Evolutionary conservation across 2,888 invertebrate genomes (phyloP).

Genomic region (Lasiommata megera): DNA sequence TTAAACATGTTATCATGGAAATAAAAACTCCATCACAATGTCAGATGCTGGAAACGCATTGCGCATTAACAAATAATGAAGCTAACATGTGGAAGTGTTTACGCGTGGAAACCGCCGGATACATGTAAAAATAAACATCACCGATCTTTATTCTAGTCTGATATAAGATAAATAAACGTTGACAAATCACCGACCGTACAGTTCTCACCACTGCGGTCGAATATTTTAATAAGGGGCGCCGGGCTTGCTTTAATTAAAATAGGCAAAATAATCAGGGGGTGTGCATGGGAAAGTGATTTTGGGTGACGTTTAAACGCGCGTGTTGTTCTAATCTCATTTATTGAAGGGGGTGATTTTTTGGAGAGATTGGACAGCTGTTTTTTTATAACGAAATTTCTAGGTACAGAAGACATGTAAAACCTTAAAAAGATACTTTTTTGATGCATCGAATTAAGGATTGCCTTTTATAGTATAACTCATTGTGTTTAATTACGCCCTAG

Average conservation of each 20-base stretch:
- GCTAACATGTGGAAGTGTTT: conserved; percentile 21
- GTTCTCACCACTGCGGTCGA: conserved; percentile 72
- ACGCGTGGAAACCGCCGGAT: conserved; percentile 24
- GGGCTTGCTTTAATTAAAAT: conserved; percentile 60
- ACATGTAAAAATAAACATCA: conserved; percentile 32
- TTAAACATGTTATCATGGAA: conserved; percentile 7
- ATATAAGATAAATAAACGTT: conserved; percentile 24
- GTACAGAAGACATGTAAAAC: no score
- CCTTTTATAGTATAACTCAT: no score
- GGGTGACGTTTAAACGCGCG: conserved; percentile 4
- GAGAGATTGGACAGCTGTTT: not conserved
- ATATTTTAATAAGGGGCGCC: conserved; percentile 50
- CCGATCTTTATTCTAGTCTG: conserved; percentile 13
- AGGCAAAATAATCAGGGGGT: conserved; percentile 65
- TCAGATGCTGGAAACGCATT: conserved; percentile 12
- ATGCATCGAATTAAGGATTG: no score
- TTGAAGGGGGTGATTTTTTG: conserved; percentile 7
- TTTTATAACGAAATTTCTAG: no score
- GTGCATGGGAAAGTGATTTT: conserved; percentile 62
- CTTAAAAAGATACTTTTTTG: no score
- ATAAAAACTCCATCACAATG: not conserved
- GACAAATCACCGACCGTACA: conserved; percentile 42
- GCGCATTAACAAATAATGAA: conserved; percentile 2
- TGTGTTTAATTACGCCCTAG: no score
- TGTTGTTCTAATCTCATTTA: conserved; percentile 16